phyloP scores from a whole-genome alignment of 2,888 invertebrate species.

The Elaeidobius kamerunicus region DNA sequence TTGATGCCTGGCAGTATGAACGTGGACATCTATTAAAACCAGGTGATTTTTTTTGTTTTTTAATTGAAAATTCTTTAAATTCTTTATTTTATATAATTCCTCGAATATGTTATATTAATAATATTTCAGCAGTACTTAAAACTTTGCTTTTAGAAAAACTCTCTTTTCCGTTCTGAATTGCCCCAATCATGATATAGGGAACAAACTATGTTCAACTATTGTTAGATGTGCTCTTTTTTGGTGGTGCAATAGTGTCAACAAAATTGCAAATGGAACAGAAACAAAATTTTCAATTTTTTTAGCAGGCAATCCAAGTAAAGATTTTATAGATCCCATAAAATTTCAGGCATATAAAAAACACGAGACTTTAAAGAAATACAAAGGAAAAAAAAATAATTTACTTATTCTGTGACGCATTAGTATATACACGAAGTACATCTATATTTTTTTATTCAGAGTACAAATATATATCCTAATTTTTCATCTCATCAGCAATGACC shows the following conservation, averaged over 20 bases:
- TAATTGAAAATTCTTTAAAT: not conserved
- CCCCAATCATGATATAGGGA: not conserved
- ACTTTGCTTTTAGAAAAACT: not conserved
- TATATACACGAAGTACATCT: too few relatives aligned
- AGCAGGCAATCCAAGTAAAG: not conserved
- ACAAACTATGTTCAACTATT: not conserved
- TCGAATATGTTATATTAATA: not conserved
- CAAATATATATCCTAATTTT: too few relatives aligned
- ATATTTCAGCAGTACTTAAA: not conserved
- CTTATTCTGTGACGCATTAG: too few relatives aligned
- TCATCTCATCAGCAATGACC: too few relatives aligned
- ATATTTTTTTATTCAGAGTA: too few relatives aligned
- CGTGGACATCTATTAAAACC: constrained; percentile 6
- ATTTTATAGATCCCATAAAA: constrained; percentile 7
- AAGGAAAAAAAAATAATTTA: too few relatives aligned
- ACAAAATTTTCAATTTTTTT: constrained; percentile 1
- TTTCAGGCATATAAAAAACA: not conserved
- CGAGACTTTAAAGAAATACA: not conserved
- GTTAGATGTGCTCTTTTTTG: too few relatives aligned
- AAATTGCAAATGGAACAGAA: constrained; percentile 4
- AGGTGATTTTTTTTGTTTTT: constrained; percentile 8
- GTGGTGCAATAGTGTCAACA: constrained; percentile 8
- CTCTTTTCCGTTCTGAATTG: constrained; percentile 4
- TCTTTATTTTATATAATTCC: constrained; percentile 10
- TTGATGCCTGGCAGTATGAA: constrained; percentile 16